Evolutionary conservation across 2,888 invertebrate species (phyloP).

Genomic region (Falcaria lacertinaria): DNA sequence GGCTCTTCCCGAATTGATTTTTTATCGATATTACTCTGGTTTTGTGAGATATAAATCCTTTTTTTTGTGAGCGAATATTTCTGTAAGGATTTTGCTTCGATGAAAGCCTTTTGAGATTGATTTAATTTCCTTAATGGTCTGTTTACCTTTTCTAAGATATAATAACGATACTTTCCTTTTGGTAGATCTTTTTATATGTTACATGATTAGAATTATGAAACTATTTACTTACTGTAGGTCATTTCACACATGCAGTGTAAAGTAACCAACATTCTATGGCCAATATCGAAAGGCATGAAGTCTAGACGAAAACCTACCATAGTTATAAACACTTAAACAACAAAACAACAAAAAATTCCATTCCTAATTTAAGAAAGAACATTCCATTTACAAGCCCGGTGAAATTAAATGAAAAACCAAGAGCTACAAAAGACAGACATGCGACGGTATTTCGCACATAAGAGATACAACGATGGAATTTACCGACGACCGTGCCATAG

Average conservation of each 20-base stretch:
- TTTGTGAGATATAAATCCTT: background rate
- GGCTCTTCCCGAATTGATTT: constrained; percentile 2
- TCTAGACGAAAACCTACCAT: too few relatives aligned
- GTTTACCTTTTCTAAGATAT: background rate
- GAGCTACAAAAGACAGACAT: constrained; percentile 1
- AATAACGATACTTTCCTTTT: background rate
- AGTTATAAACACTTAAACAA: too few relatives aligned
- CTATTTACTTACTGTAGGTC: too few relatives aligned
- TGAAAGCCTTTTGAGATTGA: background rate
- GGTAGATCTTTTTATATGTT: too few relatives aligned
- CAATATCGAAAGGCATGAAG: too few relatives aligned
- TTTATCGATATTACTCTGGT: constrained; percentile 2
- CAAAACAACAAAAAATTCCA: too few relatives aligned
- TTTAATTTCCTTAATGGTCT: background rate
- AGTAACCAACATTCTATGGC: too few relatives aligned
- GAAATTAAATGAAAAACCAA: background rate
- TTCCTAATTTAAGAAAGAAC: background rate
- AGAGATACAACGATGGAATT: constrained; percentile 21
- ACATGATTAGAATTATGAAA: too few relatives aligned
- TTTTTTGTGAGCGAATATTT: background rate
- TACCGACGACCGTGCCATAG: constrained; percentile 8
- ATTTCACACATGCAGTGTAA: too few relatives aligned
- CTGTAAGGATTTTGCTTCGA: background rate
- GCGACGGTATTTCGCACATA: constrained; percentile 14
- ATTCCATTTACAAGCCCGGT: background rate